Percentiles rank a stretch among this genome's conserved stretches.
Conservation (phyloP, 2,888 invertebrate species). For the Pecten maximus region DNA sequence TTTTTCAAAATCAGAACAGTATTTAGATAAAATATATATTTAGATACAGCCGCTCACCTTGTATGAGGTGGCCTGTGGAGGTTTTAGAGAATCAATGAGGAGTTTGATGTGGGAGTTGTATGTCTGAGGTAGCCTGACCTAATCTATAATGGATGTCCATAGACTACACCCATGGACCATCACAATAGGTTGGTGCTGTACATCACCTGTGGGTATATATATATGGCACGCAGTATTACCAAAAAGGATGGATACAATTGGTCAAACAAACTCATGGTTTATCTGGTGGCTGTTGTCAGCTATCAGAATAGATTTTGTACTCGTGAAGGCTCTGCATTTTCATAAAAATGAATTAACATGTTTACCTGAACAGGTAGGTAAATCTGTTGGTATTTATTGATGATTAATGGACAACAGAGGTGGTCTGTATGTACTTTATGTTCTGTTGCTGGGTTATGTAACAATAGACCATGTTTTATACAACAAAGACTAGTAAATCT, state of each 20-base stretch:
- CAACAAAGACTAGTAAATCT: too few relatives aligned
- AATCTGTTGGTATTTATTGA: neutral
- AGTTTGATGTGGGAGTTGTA: neutral
- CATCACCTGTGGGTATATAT: neutral
- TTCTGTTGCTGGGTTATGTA: neutral
- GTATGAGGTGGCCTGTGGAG: neutral
- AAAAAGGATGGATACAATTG: neutral
- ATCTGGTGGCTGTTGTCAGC: neutral
- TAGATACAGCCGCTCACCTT: too few relatives aligned
- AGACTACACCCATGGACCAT: neutral
- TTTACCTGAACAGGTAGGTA: neutral
- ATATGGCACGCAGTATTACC: neutral
- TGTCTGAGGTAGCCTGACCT: neutral
- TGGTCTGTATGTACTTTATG: neutral
- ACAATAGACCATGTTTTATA: neutral
- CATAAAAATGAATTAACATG: neutral
- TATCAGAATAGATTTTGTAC: neutral
- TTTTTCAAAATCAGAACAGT: too few relatives aligned
- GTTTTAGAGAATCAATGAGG: neutral
- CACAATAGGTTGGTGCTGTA: neutral
- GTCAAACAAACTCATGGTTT: neutral
- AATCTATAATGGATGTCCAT: conserved; percentile 25
- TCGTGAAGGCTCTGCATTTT: neutral
- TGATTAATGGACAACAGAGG: neutral
- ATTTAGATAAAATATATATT: too few relatives aligned